Base-by-base conservation (phyloP, 2,888 invertebrate species). In the Cepaea hortensis region DNA sequence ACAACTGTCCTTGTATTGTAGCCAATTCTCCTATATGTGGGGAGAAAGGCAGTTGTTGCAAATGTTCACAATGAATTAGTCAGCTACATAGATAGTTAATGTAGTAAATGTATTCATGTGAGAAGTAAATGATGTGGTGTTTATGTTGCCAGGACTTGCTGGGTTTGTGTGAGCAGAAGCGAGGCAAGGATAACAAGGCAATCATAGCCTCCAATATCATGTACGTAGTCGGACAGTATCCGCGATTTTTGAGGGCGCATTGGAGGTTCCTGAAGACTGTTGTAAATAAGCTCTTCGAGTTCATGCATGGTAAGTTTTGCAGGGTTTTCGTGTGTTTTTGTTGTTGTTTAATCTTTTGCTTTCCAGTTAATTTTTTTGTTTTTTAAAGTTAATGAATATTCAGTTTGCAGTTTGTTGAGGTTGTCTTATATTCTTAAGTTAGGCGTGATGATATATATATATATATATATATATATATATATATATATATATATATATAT, bases 181-280 rank as follows among this genome's bases (percentile, higher is more conserved):
- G 99, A 91, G 97, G 98, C 84, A 99, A 99, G 95, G 99, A 99
- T 95, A 99, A 99, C 95, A 99, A 99, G 95, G 99, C 99, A 87
- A 99, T 99, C 91, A 99, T 99, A 93, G 99, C 99, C 23, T 99
- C 99, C 90, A 99, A 99, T 95, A 99, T 99, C 90, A 99, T 99
- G 99, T 99, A 99, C 95, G 99, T 99, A 88, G 99, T 99, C 85
- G 99, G 99, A 4, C 99, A 99, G 95, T 99, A 99, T 95, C 99
- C 99, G 77, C 92, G 99, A 88, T 99, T 99, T 95, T 95, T 99
- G 89, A 96, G 98, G 91, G 99, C 98, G n/a, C 99, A 99, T 95
- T 99, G 99, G 99, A 98, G 98, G 94, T 99, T 99, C 95, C 96
- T 99, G 89, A 99, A 99, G 96, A 99, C 99, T 83, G 99, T 99